Evolutionary conservation across 2,113 vertebrate species (phyloP).

Genomic region (Spilogale gracilis): DNA sequence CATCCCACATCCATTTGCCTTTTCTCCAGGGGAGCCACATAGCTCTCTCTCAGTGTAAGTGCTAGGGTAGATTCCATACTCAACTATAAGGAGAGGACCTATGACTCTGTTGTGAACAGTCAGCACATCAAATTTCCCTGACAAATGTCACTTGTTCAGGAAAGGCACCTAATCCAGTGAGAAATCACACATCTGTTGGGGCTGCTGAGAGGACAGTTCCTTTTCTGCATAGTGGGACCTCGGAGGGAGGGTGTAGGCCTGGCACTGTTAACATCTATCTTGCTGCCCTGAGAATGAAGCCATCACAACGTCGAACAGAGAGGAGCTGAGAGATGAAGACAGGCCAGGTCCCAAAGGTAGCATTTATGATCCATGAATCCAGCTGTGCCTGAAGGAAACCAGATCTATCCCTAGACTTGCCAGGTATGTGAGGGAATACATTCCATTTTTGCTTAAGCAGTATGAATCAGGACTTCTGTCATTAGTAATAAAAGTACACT

Average conservation of each 20-base stretch:
- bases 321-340: constrained; percentile 32
- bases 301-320: not conserved
- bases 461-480: constrained; percentile 48
- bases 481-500: constrained; percentile 46
- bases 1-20: not conserved
- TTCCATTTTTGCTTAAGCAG: constrained; percentile 33
- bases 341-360: not conserved
- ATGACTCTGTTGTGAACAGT: not conserved
- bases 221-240: not conserved
- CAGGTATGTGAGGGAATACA: constrained; percentile 35
- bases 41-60: not conserved
- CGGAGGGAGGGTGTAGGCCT: not conserved
- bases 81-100: not conserved
- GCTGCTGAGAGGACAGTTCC: not conserved
- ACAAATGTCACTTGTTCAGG: not conserved
- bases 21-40: not conserved
- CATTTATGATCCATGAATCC: not conserved
- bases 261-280: not conserved
- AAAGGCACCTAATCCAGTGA: not conserved
- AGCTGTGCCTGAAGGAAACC: constrained; percentile 60
- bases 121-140: not conserved
- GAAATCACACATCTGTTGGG: not conserved
- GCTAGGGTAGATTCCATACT: not conserved
- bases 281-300: constrained; percentile 16
- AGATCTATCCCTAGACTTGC: constrained; percentile 44